phyloP scores from a whole-genome alignment of 2,888 invertebrate species.

The Pyrrhosoma nymphula region DNA sequence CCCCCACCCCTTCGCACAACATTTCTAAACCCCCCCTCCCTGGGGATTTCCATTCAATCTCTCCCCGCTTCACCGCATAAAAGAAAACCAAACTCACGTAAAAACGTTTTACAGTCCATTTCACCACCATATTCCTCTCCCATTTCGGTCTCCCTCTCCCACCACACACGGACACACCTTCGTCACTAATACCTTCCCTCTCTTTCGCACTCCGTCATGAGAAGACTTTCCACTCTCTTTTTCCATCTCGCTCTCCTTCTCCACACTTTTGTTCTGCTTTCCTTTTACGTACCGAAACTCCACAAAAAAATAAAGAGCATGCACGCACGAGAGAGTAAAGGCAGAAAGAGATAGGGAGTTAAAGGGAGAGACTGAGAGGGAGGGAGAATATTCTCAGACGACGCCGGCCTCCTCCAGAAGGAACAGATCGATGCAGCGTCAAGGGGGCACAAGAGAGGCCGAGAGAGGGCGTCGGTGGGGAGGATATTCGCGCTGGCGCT shows the following conservation, averaged over 20 bases:
- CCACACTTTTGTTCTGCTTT: neutral
- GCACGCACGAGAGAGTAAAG: too few relatives aligned
- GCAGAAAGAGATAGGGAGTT: too few relatives aligned
- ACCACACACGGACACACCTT: too few relatives aligned
- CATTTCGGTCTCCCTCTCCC: neutral
- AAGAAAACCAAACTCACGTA: neutral
- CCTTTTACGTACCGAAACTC: neutral
- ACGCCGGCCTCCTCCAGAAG: neutral
- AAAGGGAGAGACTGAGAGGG: too few relatives aligned
- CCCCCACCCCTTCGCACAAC: constrained; percentile 10
- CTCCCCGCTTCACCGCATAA: neutral
- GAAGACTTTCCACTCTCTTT: constrained; percentile 44
- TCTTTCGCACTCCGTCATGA: neutral
- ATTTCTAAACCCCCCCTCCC: neutral
- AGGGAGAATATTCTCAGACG: neutral
- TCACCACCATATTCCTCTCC: neutral
- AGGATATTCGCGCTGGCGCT: neutral
- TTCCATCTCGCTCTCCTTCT: neutral
- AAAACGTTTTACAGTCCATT: constrained; percentile 6
- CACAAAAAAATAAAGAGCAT: neutral
- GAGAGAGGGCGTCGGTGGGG: neutral
- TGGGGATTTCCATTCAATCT: neutral
- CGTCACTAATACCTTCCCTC: neutral
- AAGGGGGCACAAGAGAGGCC: neutral
- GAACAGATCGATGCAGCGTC: constrained; percentile 40